A percentile compares a stretch with the other conserved stretches of the same genome.
Conservation (phyloP, 2,888 invertebrate genomes). For the Andrena camellia region DNA sequence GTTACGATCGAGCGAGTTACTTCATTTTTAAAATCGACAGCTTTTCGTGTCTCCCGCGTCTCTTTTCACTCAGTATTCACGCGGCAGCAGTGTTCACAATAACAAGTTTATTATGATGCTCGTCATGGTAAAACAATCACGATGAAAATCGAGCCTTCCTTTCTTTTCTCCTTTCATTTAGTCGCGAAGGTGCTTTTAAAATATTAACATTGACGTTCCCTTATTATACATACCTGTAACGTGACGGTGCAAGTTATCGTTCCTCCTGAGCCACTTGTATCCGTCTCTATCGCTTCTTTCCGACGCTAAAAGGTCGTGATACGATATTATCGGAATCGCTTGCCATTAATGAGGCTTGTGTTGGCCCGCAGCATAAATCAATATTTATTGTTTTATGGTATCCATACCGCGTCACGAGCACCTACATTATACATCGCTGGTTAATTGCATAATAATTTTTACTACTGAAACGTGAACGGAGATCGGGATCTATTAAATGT, state of each 20-base stretch:
- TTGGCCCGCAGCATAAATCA: not conserved
- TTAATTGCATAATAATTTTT: not conserved
- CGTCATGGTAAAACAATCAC: no score
- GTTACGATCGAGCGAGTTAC: no score
- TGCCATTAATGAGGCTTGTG: not conserved
- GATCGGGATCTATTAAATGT: not conserved
- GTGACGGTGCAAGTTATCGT: not conserved
- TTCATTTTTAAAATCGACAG: no score
- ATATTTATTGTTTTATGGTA: slow-evolving; percentile 12
- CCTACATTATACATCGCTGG: not conserved
- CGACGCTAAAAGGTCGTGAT: not conserved
- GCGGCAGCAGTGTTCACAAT: no score
- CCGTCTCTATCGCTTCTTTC: not conserved
- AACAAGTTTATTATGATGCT: no score
- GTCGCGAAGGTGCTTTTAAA: no score
- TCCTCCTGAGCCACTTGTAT: not conserved
- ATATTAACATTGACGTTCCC: no score
- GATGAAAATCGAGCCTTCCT: no score
- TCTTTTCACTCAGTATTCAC: no score
- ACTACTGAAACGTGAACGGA: not conserved
- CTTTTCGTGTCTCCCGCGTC: no score
- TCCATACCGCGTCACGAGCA: not conserved
- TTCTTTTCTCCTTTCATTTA: no score
- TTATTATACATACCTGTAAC: no score
- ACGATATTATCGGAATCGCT: not conserved